These are phyloP conservation scores for Dreissena rostriformis DNA, from an alignment of 1,140 invertebrate genomes.

Conservation along the genomic window DNA sequence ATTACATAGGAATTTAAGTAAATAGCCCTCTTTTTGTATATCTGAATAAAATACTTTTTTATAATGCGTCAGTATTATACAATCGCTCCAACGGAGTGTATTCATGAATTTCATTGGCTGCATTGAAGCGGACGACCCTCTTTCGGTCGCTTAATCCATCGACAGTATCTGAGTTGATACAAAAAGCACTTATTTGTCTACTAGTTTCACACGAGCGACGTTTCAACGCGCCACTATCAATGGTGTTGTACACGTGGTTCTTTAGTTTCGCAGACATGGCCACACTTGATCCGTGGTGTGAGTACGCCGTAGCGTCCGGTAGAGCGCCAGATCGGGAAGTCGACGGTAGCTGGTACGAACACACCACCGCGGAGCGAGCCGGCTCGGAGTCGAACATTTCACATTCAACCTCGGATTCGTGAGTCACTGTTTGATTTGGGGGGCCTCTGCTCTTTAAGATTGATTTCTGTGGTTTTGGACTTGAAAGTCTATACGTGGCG, in stretches of 20 bases:
- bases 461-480: conserved; percentile 1
- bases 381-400: too few species aligned
- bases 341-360: background rate
- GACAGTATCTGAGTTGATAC: background rate
- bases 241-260: too few species aligned
- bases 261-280: too few species aligned
- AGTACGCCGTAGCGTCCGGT: background rate
- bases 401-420: too few species aligned
- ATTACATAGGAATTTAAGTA: too few species aligned
- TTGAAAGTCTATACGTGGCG: background rate
- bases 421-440: background rate
- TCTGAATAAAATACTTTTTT: too few species aligned
- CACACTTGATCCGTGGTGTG: background rate
- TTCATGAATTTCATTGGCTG: background rate
- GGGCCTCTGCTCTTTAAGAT: background rate
- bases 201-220: background rate
- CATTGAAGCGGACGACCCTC: background rate
- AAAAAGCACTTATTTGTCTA: background rate
- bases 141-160: background rate
- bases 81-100: background rate
- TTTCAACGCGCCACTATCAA: background rate
- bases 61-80: too few species aligned
- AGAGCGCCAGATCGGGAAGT: background rate
- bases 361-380: too few species aligned
- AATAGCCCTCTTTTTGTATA: too few species aligned